Percentiles rank a stretch among this genome's conserved stretches.
These are phyloP conservation scores for Microcebus ravelobensis DNA, from an alignment of 2,113 vertebrate species.

Conservation along the genomic window DNA sequence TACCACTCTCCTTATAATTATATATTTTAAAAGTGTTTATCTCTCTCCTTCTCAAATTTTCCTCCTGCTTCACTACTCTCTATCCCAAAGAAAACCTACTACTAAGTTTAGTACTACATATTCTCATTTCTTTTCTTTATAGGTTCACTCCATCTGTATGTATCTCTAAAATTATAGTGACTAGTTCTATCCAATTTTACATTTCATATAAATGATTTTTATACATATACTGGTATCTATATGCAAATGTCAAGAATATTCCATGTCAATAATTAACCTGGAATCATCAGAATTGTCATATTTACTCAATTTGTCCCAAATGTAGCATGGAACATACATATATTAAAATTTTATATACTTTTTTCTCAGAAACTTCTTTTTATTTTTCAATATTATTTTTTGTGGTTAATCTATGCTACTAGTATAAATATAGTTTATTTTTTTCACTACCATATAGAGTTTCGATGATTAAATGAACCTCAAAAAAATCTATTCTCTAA, in stretches of 20 bases:
- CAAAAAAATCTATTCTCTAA: background rate
- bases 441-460: background rate
- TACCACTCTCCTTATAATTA: background rate
- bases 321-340: background rate
- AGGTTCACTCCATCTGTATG: background rate
- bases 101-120: background rate
- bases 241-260: background rate
- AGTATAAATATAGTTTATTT: background rate
- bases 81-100: background rate
- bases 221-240: background rate
- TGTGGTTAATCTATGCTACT: background rate
- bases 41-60: background rate
- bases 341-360: background rate
- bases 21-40: too few species aligned
- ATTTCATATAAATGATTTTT: background rate
- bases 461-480: background rate
- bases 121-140: background rate
- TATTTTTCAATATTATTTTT: background rate
- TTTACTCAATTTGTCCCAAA: background rate
- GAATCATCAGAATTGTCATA: background rate
- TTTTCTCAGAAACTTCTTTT: background rate
- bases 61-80: background rate
- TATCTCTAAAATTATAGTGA: background rate
- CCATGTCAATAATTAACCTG: background rate
- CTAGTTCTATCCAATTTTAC: background rate